Base-by-base conservation (phyloP, 1,140 invertebrate species). In the Ceratina calcarata region DNA sequence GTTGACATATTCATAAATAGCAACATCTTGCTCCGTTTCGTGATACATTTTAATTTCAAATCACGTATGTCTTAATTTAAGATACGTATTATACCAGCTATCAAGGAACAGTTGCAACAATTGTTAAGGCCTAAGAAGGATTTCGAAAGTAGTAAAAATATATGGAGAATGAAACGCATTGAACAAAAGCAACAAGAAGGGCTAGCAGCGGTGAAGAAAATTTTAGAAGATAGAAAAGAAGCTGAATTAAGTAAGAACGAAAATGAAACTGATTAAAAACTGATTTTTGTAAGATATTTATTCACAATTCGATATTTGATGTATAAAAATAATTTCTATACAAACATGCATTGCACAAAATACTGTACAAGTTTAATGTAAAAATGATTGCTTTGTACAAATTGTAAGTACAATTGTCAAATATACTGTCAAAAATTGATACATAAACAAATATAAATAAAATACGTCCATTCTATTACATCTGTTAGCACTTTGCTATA, bases 31-130 rank as follows among this genome's bases (percentile, higher is more conserved):
- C 32, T 10, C 37, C 3, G 6, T 45, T 45, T 45, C 2, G 37
- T 45, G 37, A 45, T 10, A 7, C 10, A 45, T 45, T 10, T 45
- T 32, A 32, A 49, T 67, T 61, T 1, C 16, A 64, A 73, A 27
- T 80, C 55, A 69, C 78, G 61, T 80, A 82, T 83, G 10, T 86
- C 78, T 82, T 86, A 61, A 79, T 91, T 91, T 53, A 87, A 93
- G 93, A 91, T 93, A 73, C 88, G 85, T 32, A 93, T 93, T 76
- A 86, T 93, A 78, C 90, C 91, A 80, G 89, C 93, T 61, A 93
- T 93, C 60, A 88, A 90, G 67, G 78, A 89, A 69, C 88, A 91
- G n/a, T 81, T 93, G 12, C 76, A 86, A 32, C 84, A 80, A 60
- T 58, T 92, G 49, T 18, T 37, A 49, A 15, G 68, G 24, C 49